Evolutionary conservation across 2,888 invertebrate species (phyloP).

Genomic region (Tetranychus truncatus): DNA sequence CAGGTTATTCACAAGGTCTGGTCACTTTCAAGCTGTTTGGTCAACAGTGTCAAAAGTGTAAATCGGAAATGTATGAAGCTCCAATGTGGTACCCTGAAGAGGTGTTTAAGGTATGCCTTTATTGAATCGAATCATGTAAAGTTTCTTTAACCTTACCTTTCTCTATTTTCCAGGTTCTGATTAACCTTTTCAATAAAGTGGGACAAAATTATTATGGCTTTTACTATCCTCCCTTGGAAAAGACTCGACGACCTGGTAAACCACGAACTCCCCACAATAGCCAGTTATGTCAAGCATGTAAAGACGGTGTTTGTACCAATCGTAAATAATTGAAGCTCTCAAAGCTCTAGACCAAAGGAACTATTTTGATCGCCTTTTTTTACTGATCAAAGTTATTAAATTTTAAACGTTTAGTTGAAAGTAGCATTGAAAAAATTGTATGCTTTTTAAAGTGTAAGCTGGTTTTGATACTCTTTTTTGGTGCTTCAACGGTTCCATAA

Average conservation of each 20-base stretch:
- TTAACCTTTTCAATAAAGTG: conserved; percentile 35
- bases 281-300: conserved; percentile 36
- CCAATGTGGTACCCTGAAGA: conserved; percentile 39
- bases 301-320: conserved; percentile 31
- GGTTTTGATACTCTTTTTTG: too few relatives aligned
- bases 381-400: too few relatives aligned
- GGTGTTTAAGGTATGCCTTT: conserved; percentile 33
- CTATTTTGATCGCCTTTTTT: too few relatives aligned
- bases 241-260: conserved; percentile 34
- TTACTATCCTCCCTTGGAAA: conserved; percentile 32
- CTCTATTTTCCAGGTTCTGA: conserved; percentile 31
- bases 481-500: too few relatives aligned
- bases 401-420: too few relatives aligned
- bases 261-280: conserved; percentile 36
- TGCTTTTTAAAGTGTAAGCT: too few relatives aligned
- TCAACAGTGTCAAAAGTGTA: conserved; percentile 35
- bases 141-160: background rate
- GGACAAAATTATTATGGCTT: conserved; percentile 35
- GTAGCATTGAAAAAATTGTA: too few relatives aligned
- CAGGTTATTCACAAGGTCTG: conserved; percentile 28
- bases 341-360: too few relatives aligned
- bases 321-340: background rate
- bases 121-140: background rate
- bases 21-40: conserved; percentile 36
- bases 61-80: conserved; percentile 34